These are phyloP conservation scores for Poeciliopsis prolifica DNA, from an alignment of 2,113 vertebrate genomes.

Conservation along the genomic window DNA sequence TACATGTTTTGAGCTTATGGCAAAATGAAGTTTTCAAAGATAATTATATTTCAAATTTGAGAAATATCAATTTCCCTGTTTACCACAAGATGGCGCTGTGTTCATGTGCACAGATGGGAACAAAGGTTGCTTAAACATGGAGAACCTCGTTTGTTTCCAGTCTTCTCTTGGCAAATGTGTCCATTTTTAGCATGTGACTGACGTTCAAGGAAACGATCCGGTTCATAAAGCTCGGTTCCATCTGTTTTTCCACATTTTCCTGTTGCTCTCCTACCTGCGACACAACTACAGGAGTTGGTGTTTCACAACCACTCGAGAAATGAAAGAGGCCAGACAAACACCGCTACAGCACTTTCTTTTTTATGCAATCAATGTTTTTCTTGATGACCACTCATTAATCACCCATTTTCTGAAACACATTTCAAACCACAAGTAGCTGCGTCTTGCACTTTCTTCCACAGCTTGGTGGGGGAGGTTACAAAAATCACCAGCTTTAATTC, in stretches of 20 bases:
- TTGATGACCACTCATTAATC: not conserved
- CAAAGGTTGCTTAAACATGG: not conserved
- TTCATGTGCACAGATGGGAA: slow-evolving; percentile 1
- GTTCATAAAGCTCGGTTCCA: not conserved
- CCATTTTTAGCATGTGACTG: not conserved
- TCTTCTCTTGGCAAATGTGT: not conserved
- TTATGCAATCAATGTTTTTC: not conserved
- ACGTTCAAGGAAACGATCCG: not conserved
- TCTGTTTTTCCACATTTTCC: not conserved
- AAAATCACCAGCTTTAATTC: not conserved
- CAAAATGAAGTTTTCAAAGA: too few species aligned
- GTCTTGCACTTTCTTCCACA: too few species aligned
- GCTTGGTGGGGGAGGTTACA: too few species aligned
- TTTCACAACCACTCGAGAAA: too few species aligned
- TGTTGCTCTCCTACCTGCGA: not conserved
- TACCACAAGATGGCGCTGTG: slow-evolving; percentile 56
- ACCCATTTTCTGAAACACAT: too few species aligned
- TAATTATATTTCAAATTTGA: too few species aligned
- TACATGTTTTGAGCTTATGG: too few species aligned
- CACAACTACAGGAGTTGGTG: too few species aligned
- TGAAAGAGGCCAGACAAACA: not conserved
- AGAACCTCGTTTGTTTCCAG: slow-evolving; percentile 6
- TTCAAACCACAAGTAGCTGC: too few species aligned
- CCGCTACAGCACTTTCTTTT: not conserved
- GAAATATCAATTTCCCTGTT: not conserved